Evolutionary conservation across 2,113 vertebrate genomes (phyloP).

Genomic region (Turdus rufiventris): DNA sequence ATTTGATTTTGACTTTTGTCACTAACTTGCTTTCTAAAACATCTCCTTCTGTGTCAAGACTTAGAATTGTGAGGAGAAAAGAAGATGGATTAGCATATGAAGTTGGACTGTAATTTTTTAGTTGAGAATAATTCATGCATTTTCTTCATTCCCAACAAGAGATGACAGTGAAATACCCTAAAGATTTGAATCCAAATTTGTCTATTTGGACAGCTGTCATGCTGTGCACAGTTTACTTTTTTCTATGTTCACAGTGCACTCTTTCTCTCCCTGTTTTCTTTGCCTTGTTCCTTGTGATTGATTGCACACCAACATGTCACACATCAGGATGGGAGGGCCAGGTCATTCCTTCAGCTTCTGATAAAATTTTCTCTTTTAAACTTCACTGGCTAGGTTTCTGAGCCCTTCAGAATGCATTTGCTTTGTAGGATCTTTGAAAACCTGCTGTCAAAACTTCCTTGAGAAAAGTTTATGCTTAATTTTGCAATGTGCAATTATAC

Average conservation of each 20-base stretch:
- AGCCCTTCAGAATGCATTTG: background rate
- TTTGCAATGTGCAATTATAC: background rate
- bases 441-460: background rate
- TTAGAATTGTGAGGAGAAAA: background rate
- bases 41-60: background rate
- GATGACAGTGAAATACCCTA: background rate
- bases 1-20: background rate
- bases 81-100: background rate
- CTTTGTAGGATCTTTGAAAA: background rate
- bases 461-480: background rate
- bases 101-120: background rate
- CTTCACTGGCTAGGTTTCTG: background rate
- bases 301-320: accelerated
- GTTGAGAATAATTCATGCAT: background rate
- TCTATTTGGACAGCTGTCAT: background rate
- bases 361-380: background rate
- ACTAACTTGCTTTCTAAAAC: background rate
- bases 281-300: background rate
- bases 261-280: background rate
- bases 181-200: background rate
- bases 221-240: background rate
- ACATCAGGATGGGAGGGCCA: background rate
- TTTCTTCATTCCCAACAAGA: background rate
- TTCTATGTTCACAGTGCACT: background rate
- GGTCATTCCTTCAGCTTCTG: background rate